Evolutionary conservation across 2,113 vertebrate genomes (phyloP).

Genomic region (Macaca fascicularis): T2T-MFA8v1.1 NC_088381.1:3971001-3971500

Average conservation of each 20-base stretch:
- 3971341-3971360: not conserved
- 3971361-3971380: not conserved
- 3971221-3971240: not conserved
- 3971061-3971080: not conserved
- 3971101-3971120: not conserved
- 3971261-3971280: not conserved
- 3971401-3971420: not conserved
- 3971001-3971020: not conserved
- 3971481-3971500: not conserved
- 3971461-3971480: not conserved
- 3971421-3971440: not conserved
- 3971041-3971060: not conserved
- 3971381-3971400: not conserved
- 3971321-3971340: not conserved
- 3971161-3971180: not conserved
- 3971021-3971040: not conserved
- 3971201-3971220: not conserved
- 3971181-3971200: not conserved
- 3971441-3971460: not conserved
- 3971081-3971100: not conserved
- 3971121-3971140: not conserved
- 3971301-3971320: not conserved
- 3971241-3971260: not conserved
- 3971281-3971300: not conserved
- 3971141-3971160: not conserved